Percentiles rank a stretch among this genome's conserved stretches.
These are phyloP conservation scores for Actinemys pallida DNA, from an alignment of 2,113 vertebrate species.

Conservation along the genomic window DNA sequence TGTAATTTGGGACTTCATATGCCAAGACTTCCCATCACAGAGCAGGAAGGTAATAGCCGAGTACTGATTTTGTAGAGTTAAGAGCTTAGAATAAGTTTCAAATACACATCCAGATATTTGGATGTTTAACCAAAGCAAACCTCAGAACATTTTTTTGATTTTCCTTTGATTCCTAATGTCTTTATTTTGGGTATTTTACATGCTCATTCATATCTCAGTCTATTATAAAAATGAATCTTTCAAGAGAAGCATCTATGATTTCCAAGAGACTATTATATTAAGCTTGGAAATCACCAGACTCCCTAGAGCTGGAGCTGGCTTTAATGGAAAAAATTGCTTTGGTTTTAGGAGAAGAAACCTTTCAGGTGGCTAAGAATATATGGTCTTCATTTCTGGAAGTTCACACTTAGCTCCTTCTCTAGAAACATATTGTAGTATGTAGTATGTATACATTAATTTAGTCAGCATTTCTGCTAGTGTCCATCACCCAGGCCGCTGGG, in stretches of 20 bases:
- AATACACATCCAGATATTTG: conserved; percentile 66
- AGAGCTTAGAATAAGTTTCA: conserved; percentile 67
- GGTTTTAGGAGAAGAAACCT: conserved; percentile 8
- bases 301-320: not conserved
- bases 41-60: conserved; percentile 8
- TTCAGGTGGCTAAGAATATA: not conserved
- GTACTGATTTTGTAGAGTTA: conserved; percentile 47
- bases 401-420: not conserved
- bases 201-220: conserved; percentile 51
- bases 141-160: conserved; percentile 52
- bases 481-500: not conserved
- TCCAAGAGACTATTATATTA: conserved; percentile 53
- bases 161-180: conserved; percentile 50
- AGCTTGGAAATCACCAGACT: conserved; percentile 42
- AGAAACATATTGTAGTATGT: not conserved
- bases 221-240: conserved; percentile 39
- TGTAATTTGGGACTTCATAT: conserved; percentile 56
- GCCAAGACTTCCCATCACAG: conserved; percentile 30
- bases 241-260: conserved; percentile 59
- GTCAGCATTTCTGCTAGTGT: not conserved
- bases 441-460: not conserved
- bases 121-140: conserved; percentile 67
- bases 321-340: conserved; percentile 13
- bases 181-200: conserved; percentile 63
- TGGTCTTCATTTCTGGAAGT: not conserved